Evolutionary conservation across 2,113 vertebrate genomes (phyloP).

Genomic region (Arothron firmamentum): DNA sequence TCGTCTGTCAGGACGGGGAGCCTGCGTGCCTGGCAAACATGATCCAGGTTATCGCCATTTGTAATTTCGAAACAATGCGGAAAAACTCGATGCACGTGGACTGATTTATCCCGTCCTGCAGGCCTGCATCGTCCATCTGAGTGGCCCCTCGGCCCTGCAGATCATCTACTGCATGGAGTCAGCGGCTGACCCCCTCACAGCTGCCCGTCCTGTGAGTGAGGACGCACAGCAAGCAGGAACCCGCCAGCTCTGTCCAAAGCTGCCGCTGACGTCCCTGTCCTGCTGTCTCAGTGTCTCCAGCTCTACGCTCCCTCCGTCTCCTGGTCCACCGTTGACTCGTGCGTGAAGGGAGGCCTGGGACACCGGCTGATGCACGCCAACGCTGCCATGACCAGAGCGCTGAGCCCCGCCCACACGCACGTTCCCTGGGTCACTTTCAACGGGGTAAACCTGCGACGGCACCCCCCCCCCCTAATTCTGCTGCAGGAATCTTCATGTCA

Average conservation of each 20-base stretch:
- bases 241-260: background rate
- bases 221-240: background rate
- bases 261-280: background rate
- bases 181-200: slow-evolving; percentile 61
- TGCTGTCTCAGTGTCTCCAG: slow-evolving; percentile 78
- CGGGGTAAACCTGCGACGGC: slow-evolving; percentile 70
- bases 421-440: slow-evolving; percentile 88
- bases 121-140: slow-evolving; percentile 81
- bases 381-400: slow-evolving; percentile 69
- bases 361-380: slow-evolving; percentile 78
- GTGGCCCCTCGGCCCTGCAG: slow-evolving; percentile 48
- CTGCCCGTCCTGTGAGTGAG: slow-evolving; percentile 76
- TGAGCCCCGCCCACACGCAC: slow-evolving; percentile 76
- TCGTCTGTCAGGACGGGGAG: slow-evolving; percentile 83
- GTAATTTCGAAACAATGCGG: too few species aligned
- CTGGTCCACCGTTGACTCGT: slow-evolving; percentile 60
- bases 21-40: slow-evolving; percentile 82
- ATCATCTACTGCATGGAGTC: slow-evolving; percentile 85
- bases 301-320: slow-evolving; percentile 68
- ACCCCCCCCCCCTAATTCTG: background rate
- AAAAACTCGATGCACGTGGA: background rate
- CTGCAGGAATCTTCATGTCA: background rate
- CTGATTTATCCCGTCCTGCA: slow-evolving; percentile 33
- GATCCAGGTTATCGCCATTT: slow-evolving; percentile 76
- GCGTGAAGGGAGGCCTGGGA: slow-evolving; percentile 71